Base-by-base conservation (phyloP, 2,113 vertebrate genomes). In the Ivindomyrus marchei region DNA sequence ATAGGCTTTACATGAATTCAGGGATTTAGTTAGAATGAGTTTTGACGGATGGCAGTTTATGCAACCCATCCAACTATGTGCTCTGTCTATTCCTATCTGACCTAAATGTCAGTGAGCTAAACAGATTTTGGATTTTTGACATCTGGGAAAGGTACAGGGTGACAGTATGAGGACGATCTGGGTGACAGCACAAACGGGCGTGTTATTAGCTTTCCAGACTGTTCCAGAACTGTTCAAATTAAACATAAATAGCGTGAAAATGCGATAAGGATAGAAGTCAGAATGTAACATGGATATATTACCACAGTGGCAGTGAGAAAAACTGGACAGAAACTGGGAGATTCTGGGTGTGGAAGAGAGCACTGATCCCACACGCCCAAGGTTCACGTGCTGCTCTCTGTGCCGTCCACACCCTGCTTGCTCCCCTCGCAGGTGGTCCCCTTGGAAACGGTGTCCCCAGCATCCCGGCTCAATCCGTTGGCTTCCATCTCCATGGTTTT, bases 331-430 rank as follows among this genome's bases (percentile, higher is more conserved):
- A 53, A 70, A 85, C 39, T 24, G 39, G 42, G 42, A 39, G n/a
- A 24, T 45, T 46, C 45, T 46, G 83, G 45, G 21, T 10, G 42
- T 46, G 39, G 39, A 21, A 45, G 77, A 45, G 27, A 46, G 89
- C 19, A 42, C 17, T 3, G 36, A 8, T 80, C 50, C 9, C 45
- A 17, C 15, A 36, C 0, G 15, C 1, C 31, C 31, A 31, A 89
- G 21, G n/a, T 88, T 95, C 92, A 96, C 91, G 96, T 94, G 8
- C 94, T 95, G 46, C 94, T 95, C 90, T 96, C 95, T 36, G 46
- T 93, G 56, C 94, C 19, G 24, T 58, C 94, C 4, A 47, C 85
- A 4, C 95, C 93, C 0, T 94, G 93, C 31, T 85, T 93, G 90
- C 90, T 92, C 77, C 24, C 10, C 74, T 91, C 53, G 93, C 91